phyloP scores from a whole-genome alignment of 2,888 invertebrate species.

The Acronicta psi region DNA sequence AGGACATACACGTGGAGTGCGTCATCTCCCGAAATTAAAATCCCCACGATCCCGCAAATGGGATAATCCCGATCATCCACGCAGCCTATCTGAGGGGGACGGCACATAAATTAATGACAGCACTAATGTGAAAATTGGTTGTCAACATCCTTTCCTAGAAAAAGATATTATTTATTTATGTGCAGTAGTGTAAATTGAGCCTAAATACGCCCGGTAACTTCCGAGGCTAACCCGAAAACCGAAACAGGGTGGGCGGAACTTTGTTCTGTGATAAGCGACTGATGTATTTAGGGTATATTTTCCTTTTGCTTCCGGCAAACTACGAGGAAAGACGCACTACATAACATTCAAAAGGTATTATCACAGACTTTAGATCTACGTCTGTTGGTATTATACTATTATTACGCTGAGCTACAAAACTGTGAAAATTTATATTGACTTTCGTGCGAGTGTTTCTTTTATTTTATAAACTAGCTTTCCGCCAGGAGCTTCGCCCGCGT shows the following conservation, averaged over 20 bases:
- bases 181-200: conserved; percentile 9
- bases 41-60: conserved; percentile 15
- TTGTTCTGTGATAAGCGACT: conserved; percentile 27
- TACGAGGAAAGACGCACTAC: conserved; percentile 9
- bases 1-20: conserved; percentile 6
- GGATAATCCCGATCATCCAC: conserved; percentile 29
- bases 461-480: too few species aligned
- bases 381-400: too few species aligned
- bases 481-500: too few species aligned
- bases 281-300: conserved; percentile 19
- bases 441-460: too few species aligned
- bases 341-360: neutral
- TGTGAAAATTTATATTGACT: too few species aligned
- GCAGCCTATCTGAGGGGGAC: conserved; percentile 2
- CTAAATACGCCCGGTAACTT: conserved; percentile 14
- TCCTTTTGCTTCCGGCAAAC: conserved; percentile 3
- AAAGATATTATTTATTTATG: conserved; percentile 11
- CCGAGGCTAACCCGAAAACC: conserved; percentile 6
- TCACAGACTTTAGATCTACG: too few species aligned
- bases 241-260: conserved; percentile 6
- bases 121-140: conserved; percentile 17
- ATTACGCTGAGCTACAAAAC: too few species aligned
- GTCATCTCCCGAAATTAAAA: conserved; percentile 27
- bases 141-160: conserved; percentile 15
- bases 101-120: conserved; percentile 20